Conservation (phyloP, 2,888 invertebrate species). For the Sisyra nigra region DNA sequence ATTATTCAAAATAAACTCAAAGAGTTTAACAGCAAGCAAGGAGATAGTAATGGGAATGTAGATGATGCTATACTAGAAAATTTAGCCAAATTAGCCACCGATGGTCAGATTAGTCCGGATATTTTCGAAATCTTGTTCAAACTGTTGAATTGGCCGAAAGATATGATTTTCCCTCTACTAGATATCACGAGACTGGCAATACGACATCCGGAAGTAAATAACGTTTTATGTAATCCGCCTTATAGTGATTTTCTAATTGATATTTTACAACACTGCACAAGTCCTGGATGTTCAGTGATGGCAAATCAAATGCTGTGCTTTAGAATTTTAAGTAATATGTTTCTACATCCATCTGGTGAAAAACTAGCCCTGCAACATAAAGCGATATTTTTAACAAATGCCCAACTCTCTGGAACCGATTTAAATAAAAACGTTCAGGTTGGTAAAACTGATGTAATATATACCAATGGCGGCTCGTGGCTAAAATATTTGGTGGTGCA, state of each 20-base stretch:
- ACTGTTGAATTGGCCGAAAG: conserved; percentile 25
- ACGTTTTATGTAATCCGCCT: conserved; percentile 34
- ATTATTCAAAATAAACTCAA: conserved; percentile 57
- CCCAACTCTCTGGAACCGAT: conserved; percentile 33
- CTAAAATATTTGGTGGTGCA: no score
- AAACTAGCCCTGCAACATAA: conserved; percentile 38
- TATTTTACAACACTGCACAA: conserved; percentile 20
- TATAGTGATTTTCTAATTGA: conserved; percentile 19
- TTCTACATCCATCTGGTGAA: conserved; percentile 50
- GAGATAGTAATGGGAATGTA: conserved; percentile 32
- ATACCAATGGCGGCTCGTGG: no score
- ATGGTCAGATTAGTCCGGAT: conserved; percentile 15
- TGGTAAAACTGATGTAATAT: no score
- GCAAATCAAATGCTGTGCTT: conserved; percentile 67
- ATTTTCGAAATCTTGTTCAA: neutral
- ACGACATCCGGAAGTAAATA: conserved; percentile 33
- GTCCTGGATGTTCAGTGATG: conserved; percentile 26
- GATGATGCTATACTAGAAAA: conserved; percentile 38
- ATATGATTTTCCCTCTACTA: conserved; percentile 73
- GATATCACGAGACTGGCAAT: conserved; percentile 76
- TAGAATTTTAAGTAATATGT: conserved; percentile 68
- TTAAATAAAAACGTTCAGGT: conserved; percentile 49
- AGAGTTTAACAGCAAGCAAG: conserved; percentile 54
- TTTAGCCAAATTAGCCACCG: conserved; percentile 45
- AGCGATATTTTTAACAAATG: conserved; percentile 35